Evolutionary conservation across 2,113 vertebrate genomes (phyloP).

Genomic region (Turdus rufiventris): DNA sequence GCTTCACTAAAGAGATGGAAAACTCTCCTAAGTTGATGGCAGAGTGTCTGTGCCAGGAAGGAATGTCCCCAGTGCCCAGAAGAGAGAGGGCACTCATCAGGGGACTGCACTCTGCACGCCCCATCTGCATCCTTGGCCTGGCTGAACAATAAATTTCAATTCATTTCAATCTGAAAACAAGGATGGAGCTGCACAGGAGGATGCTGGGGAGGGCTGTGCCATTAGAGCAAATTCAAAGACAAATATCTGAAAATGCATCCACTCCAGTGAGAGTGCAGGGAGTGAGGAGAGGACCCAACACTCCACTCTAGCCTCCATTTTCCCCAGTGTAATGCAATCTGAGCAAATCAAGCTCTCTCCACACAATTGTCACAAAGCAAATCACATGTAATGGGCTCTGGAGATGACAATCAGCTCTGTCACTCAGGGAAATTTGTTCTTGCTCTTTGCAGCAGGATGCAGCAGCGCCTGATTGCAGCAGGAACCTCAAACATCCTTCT

Average conservation of each 20-base stretch:
- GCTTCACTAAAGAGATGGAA: neutral
- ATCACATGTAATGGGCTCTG: neutral
- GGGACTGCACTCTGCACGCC: neutral
- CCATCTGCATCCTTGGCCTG: neutral
- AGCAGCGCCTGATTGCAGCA: slow-evolving; percentile 6
- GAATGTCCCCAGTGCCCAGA: neutral
- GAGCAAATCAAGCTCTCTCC: slow-evolving; percentile 1
- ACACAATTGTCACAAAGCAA: neutral
- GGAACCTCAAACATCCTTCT: neutral
- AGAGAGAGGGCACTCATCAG: neutral
- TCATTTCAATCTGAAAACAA: slow-evolving; percentile 24
- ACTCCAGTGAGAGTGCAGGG: neutral
- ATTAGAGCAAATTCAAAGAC: neutral
- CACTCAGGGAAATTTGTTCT: neutral
- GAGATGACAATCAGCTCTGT: slow-evolving; percentile 30
- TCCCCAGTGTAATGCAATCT: neutral
- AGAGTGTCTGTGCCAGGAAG: neutral
- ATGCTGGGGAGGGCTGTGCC: neutral
- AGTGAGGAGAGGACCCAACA: neutral
- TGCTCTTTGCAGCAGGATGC: neutral
- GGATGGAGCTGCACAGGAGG: neutral
- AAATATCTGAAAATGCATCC: slow-evolving; percentile 2
- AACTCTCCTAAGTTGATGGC: neutral
- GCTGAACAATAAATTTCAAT: neutral
- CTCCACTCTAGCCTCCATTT: neutral